Base-by-base conservation (phyloP, 2,797 vertebrate genomes). In the Hoplostethus atlanticus region DNA sequence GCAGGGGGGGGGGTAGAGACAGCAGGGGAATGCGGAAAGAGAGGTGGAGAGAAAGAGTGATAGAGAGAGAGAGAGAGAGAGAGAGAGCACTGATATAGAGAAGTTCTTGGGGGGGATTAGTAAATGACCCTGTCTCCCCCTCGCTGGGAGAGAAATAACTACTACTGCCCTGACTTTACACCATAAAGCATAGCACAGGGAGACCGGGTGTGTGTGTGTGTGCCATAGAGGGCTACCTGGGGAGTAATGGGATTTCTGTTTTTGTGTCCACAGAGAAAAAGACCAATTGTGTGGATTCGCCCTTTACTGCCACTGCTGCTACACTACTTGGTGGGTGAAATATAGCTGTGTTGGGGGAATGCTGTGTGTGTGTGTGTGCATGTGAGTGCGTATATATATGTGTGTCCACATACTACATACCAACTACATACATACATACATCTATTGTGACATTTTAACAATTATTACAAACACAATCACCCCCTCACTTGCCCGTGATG, bases 211-310 rank as follows among this genome's bases (percentile, higher is more conserved):
- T 38, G 48, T 61, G 56, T 55, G 67, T 55, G 70, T 38, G 61
- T 68, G 52, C 64, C 56, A 56, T 51, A 50, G 13, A 54, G 71
- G 52, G 64, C 59, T 68, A 65, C 68, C 62, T 48, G 46, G 13
- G 75, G 69, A 80, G 52, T 79, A 81, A 86, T 86, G 63, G 68
- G 68, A 86, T 84, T 79, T 86, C 48, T 83, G 69, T 59, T 59
- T 83, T 71, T 80, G 75, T 77, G 62, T 77, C 68, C 58, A 47
- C 17, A 11, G 55, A 70, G 68, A 81, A 81, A 80, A 80, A 74
- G 64, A 88, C 64, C 77, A 77, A 77, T 84, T 82, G 77, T 80
- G 60, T 74, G 72, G 64, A 77, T 80, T 73, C 80, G 77, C 69
- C 84, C 77, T 82, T 80, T 71, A 76, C 71, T 77, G 74, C 73